Conservation (phyloP, 1,140 invertebrate genomes). For the Brachionus rubens region DNA sequence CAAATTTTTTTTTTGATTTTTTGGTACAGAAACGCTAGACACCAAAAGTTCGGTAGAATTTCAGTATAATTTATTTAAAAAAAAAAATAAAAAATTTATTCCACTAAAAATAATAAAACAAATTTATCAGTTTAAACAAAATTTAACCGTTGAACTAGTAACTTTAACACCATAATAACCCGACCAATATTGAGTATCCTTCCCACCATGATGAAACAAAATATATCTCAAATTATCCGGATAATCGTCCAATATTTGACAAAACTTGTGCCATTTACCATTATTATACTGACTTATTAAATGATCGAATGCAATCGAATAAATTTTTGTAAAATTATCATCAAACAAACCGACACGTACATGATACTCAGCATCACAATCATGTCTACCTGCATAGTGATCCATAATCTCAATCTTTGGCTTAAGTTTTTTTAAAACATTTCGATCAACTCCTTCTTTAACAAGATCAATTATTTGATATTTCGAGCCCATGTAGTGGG, state of each 20-base stretch:
- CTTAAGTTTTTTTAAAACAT: conserved; percentile 1
- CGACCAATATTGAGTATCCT: conserved; percentile 66
- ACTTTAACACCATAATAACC: conserved; percentile 71
- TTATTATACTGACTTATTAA: not conserved
- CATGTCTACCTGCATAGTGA: conserved; percentile 1
- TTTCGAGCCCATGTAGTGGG: conserved; percentile 17
- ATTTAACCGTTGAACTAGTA: conserved; percentile 60
- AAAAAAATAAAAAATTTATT: not conserved
- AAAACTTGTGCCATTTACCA: conserved; percentile 44
- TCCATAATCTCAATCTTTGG: conserved; percentile 25
- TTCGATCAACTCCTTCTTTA: not conserved
- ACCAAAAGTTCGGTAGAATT: no score
- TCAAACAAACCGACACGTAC: conserved; percentile 18
- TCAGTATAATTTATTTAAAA: not conserved
- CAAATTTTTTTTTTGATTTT: no score
- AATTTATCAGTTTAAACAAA: not conserved
- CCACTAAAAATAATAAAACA: not conserved
- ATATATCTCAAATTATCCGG: conserved; percentile 52
- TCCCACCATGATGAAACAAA: conserved; percentile 61
- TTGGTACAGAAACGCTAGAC: no score
- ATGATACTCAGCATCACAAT: conserved; percentile 14
- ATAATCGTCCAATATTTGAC: conserved; percentile 53
- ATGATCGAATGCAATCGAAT: conserved; percentile 14
- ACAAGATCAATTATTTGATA: conserved; percentile 16
- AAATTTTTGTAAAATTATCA: not conserved